phyloP scores from a whole-genome alignment of 2,797 vertebrate species.

The Molossus alvarezi region DNA sequence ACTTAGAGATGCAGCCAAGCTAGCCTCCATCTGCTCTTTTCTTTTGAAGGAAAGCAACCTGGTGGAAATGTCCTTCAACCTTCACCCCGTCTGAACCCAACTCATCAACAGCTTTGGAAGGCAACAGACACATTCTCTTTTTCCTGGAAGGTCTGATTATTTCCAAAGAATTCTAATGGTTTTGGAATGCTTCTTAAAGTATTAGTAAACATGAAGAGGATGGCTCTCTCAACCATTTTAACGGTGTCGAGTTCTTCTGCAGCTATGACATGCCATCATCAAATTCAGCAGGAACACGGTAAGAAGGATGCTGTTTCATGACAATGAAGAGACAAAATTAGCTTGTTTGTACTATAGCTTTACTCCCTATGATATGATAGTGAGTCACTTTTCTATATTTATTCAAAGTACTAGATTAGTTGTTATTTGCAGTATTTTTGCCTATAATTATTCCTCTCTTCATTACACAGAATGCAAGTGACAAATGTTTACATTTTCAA shows the following conservation, averaged over 20 bases:
- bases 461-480: not conserved
- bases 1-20: not conserved
- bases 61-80: not conserved
- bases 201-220: not conserved
- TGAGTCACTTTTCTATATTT: not conserved
- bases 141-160: not conserved
- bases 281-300: not conserved
- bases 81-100: slow-evolving; percentile 16
- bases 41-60: not conserved
- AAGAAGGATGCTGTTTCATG: not conserved
- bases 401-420: slow-evolving; percentile 5
- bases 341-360: not conserved
- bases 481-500: slow-evolving; percentile 53
- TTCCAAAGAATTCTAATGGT: slow-evolving; percentile 48
- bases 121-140: not conserved
- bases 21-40: not conserved
- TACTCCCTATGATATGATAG: not conserved
- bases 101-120: not conserved
- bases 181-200: slow-evolving; percentile 1
- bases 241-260: not conserved
- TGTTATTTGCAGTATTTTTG: slow-evolving; percentile 43
- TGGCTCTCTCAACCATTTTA: slow-evolving; percentile 41
- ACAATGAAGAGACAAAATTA: not conserved
- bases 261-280: not conserved
- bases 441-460: not conserved